phyloP scores from a whole-genome alignment of 2,888 invertebrate species.

The Bimastos eiseni region DNA sequence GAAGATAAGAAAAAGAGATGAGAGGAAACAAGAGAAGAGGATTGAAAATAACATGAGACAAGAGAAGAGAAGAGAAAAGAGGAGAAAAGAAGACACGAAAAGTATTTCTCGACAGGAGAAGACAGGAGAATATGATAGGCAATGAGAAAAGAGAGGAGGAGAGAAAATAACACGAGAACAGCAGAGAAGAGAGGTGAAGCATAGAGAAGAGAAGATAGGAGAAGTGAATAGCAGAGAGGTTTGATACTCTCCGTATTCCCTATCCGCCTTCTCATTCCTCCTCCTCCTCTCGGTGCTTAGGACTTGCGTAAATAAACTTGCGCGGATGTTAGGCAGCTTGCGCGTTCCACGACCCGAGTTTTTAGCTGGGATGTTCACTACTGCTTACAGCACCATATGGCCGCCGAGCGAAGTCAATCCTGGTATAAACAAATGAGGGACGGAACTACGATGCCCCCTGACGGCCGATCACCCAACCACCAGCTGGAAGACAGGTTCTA shows the following conservation, averaged over 20 bases:
- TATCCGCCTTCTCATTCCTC: background rate
- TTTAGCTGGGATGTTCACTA: slow-evolving; percentile 2
- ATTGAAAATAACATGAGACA: too few species aligned
- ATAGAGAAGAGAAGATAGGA: background rate
- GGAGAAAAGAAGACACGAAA: background rate
- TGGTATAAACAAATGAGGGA: slow-evolving; percentile 13
- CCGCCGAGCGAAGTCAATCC: background rate
- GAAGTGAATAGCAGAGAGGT: background rate
- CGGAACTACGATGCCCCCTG: background rate
- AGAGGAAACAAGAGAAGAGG: background rate
- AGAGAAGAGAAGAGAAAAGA: background rate
- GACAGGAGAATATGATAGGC: background rate
- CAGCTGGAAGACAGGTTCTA: background rate
- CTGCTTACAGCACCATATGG: background rate
- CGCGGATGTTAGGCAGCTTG: background rate
- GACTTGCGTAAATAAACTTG: background rate
- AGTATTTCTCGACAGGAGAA: background rate
- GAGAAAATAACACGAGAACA: background rate
- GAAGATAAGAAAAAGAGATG: background rate
- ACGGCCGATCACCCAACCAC: background rate
- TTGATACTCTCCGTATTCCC: background rate
- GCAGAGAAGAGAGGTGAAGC: background rate
- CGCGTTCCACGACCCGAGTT: background rate
- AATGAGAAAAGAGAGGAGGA: background rate
- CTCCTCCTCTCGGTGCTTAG: background rate